These are phyloP conservation scores for Echinops telfairi DNA, from an alignment of 2,113 vertebrate genomes.

Conservation along the genomic window DNA sequence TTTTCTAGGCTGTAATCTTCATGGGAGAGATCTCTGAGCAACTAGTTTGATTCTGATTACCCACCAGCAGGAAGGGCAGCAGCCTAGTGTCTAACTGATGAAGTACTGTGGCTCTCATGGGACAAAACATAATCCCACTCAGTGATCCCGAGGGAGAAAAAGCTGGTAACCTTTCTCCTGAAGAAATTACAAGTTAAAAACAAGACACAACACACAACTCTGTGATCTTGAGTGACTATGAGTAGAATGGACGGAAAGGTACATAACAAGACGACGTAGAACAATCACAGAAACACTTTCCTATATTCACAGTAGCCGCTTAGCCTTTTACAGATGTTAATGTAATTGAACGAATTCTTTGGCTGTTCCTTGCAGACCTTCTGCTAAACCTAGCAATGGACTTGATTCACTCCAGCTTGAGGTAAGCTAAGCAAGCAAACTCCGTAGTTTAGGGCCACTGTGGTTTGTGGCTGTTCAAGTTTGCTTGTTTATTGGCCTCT, in stretches of 20 bases:
- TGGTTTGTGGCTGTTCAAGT: conserved; percentile 69
- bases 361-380: background rate
- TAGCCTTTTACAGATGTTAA: background rate
- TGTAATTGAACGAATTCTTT: background rate
- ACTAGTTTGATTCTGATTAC: background rate
- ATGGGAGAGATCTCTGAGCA: background rate
- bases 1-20: background rate
- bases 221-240: background rate
- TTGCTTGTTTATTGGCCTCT: conserved; percentile 69
- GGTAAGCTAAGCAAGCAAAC: conserved; percentile 67
- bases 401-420: conserved; percentile 19
- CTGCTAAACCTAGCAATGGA: background rate
- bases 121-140: background rate
- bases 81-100: background rate
- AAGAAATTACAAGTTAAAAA: background rate
- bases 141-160: accelerated
- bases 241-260: background rate
- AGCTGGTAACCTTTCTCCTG: background rate
- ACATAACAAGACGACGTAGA: background rate
- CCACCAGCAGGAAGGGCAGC: background rate
- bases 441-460: conserved; percentile 35
- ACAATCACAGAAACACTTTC: background rate
- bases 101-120: background rate
- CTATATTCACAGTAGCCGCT: background rate
- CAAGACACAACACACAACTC: background rate